Conservation (phyloP, 2,888 invertebrate species). For the Parelbella ahira region DNA sequence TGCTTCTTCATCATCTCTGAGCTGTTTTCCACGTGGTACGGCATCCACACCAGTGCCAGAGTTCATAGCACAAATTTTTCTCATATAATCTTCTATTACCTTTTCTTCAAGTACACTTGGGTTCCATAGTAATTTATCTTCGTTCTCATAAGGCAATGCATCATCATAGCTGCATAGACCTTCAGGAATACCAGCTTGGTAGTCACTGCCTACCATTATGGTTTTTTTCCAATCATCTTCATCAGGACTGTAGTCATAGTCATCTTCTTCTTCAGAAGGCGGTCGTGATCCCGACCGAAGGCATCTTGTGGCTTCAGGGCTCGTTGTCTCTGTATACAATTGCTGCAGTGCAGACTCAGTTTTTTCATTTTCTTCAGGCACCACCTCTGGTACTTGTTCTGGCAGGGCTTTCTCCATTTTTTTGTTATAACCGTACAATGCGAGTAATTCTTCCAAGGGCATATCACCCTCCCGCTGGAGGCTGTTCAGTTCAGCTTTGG, state of each 20-base stretch:
- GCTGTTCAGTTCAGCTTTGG: slow-evolving; percentile 92
- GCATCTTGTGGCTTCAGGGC: slow-evolving; percentile 67
- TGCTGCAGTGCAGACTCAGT: slow-evolving; percentile 73
- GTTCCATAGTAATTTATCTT: slow-evolving; percentile 97
- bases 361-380: slow-evolving; percentile 64
- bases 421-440: slow-evolving; percentile 90
- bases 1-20: slow-evolving; percentile 94
- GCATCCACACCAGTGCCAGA: slow-evolving; percentile 68
- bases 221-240: slow-evolving; percentile 96
- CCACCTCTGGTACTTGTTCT: slow-evolving; percentile 53
- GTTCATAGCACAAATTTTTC: slow-evolving; percentile 78
- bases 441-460: slow-evolving; percentile 95
- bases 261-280: slow-evolving; percentile 90
- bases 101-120: slow-evolving; percentile 87
- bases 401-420: slow-evolving; percentile 63
- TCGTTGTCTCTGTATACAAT: slow-evolving; percentile 60
- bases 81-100: slow-evolving; percentile 90
- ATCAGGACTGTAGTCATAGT: slow-evolving; percentile 90
- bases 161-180: slow-evolving; percentile 96
- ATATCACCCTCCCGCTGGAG: slow-evolving; percentile 97
- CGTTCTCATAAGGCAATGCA: slow-evolving; percentile 96
- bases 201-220: slow-evolving; percentile 97
- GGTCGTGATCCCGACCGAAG: slow-evolving; percentile 84
- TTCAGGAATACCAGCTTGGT: slow-evolving; percentile 96
- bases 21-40: slow-evolving; percentile 86